Conservation (phyloP, 2,113 vertebrate species). For the Sclerurus mexicanus region DNA sequence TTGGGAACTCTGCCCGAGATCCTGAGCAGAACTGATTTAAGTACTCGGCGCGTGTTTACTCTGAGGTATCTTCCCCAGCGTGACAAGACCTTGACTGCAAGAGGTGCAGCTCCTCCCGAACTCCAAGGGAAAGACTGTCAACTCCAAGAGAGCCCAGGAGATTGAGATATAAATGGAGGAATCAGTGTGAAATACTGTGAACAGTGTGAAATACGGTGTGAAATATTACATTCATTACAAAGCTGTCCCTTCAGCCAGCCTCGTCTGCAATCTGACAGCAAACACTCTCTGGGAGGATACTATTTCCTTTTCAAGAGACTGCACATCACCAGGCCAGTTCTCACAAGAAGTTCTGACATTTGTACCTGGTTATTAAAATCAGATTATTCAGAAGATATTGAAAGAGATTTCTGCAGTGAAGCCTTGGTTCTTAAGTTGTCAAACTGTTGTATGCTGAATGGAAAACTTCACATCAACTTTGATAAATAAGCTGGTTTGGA, state of each 20-base stretch:
- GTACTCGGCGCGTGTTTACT: background rate
- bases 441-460: background rate
- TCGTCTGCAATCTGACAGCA: constrained; percentile 18
- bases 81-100: background rate
- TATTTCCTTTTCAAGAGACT: background rate
- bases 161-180: constrained; percentile 27
- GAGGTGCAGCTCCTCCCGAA: background rate
- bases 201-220: constrained; percentile 33
- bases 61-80: background rate
- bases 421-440: background rate
- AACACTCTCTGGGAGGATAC: background rate
- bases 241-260: background rate
- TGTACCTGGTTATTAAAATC: background rate
- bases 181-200: background rate
- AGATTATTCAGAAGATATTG: background rate
- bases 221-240: constrained; percentile 49
- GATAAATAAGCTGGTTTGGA: background rate
- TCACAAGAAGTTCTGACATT: background rate
- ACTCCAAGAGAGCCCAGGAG: background rate
- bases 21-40: background rate
- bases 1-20: background rate
- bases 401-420: background rate
- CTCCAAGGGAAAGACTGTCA: background rate
- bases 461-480: background rate
- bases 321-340: background rate